Conservation (phyloP, 2,888 invertebrate genomes). For the Euplexia lucipara region DNA sequence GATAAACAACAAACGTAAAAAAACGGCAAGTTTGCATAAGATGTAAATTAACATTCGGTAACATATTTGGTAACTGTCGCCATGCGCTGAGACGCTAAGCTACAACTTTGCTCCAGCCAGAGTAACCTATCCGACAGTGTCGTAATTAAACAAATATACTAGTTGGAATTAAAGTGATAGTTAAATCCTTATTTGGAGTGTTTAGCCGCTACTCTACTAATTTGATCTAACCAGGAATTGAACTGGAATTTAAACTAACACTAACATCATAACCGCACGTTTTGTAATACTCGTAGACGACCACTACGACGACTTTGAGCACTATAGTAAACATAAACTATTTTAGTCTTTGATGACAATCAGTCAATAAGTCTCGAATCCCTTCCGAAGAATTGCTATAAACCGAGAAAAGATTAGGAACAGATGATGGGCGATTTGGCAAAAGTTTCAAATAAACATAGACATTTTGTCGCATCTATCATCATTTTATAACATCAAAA, state of each 20-base stretch:
- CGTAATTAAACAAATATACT: conserved; percentile 18
- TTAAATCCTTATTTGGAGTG: conserved; percentile 7
- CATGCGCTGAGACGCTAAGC: not conserved
- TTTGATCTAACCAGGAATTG: conserved; percentile 18
- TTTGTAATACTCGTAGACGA: too few relatives aligned
- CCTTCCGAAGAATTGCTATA: not conserved
- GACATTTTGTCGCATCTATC: not conserved
- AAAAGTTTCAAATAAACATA: not conserved
- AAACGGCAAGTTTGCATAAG: conserved; percentile 12
- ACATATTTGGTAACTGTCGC: conserved; percentile 17
- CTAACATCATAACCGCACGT: not conserved
- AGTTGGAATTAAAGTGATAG: conserved; percentile 4
- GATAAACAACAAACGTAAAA: conserved; percentile 3
- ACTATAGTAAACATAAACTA: not conserved
- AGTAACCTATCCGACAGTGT: not conserved
- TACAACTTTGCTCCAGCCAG: conserved; percentile 4
- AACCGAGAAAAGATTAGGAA: not conserved
- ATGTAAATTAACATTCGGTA: conserved; percentile 7
- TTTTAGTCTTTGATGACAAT: not conserved
- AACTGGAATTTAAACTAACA: too few relatives aligned
- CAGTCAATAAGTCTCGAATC: not conserved
- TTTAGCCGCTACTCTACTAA: not conserved
- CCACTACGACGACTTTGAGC: not conserved
- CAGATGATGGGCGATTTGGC: too few relatives aligned
- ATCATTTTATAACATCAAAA: too few relatives aligned